A percentile compares a stretch with the other conserved stretches of the same genome.
Evolutionary conservation across 2,888 invertebrate species (phyloP).

Genomic region (Lasioglossum oenotherae): DNA sequence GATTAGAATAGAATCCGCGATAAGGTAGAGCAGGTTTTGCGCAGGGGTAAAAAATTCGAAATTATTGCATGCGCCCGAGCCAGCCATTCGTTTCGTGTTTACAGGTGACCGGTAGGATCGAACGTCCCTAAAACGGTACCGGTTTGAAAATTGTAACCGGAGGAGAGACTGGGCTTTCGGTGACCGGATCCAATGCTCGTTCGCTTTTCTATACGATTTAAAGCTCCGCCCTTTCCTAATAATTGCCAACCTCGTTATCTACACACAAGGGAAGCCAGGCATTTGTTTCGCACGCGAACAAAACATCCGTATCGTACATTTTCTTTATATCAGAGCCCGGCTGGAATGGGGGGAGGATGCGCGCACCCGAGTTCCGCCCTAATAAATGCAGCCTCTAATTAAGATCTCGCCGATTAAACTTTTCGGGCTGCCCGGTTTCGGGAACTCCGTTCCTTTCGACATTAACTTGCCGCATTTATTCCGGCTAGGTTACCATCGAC

Average conservation of each 20-base stretch:
- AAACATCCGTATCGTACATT: conserved; percentile 32
- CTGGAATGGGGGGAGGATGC: conserved; percentile 16
- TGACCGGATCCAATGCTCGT: background rate
- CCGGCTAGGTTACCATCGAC: conserved; percentile 20
- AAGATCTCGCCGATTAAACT: conserved; percentile 63
- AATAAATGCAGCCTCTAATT: conserved; percentile 60
- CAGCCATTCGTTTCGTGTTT: background rate
- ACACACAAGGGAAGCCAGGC: conserved; percentile 26
- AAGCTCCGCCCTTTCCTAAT: conserved; percentile 42
- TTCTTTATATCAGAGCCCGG: conserved; percentile 29
- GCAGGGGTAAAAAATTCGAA: background rate
- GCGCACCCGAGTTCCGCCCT: conserved; percentile 51
- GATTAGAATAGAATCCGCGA: background rate
- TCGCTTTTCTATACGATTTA: background rate
- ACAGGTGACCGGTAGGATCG: background rate
- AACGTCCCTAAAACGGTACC: background rate
- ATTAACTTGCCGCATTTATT: conserved; percentile 49
- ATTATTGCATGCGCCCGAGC: background rate
- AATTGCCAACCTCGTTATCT: conserved; percentile 58
- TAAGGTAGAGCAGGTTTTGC: background rate
- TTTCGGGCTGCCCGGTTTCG: conserved; percentile 18
- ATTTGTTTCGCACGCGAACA: conserved; percentile 47
- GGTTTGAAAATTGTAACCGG: conserved; percentile 38
- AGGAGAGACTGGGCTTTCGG: background rate
- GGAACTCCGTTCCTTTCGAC: conserved; percentile 53